Conservation (phyloP, 1,140 invertebrate genomes). For the Leptestheria dahalacensis region DNA sequence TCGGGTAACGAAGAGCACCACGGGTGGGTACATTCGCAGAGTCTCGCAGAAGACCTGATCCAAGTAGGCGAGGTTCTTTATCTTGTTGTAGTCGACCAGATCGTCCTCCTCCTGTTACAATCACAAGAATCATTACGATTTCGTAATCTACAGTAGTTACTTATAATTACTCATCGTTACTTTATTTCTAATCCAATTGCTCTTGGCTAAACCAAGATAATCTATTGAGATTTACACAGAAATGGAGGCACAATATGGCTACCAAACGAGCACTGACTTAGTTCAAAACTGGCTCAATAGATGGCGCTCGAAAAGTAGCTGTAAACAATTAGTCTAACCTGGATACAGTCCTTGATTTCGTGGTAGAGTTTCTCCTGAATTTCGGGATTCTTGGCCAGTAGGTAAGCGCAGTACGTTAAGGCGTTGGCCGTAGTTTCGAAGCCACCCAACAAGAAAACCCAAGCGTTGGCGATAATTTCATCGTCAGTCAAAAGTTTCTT, state of each 20-base stretch:
- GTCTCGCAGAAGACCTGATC: conserved; percentile 30
- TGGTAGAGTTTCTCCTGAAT: conserved; percentile 31
- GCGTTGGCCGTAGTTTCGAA: conserved; percentile 34
- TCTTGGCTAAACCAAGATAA: too few species aligned
- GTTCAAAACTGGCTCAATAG: background rate
- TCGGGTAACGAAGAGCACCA: conserved; percentile 25
- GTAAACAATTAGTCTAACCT: conserved; percentile 18
- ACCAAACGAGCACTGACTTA: too few species aligned
- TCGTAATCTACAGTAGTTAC: too few species aligned
- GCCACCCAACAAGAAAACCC: conserved; percentile 33
- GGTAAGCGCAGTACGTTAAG: conserved; percentile 31
- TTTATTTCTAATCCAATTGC: too few species aligned
- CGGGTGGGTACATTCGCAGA: conserved; percentile 28
- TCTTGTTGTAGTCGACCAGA: conserved; percentile 13
- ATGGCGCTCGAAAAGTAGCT: background rate
- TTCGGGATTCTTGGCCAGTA: conserved; percentile 31
- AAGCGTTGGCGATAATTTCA: conserved; percentile 31
- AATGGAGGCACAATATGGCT: too few species aligned
- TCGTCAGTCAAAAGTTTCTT: conserved; percentile 23
- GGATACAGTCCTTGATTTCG: conserved; percentile 16
- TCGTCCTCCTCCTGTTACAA: background rate
- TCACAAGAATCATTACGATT: too few species aligned
- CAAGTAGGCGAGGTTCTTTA: conserved; percentile 27
- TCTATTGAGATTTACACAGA: too few species aligned
- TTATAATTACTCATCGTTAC: too few species aligned